phyloP scores from a whole-genome alignment of 2,113 vertebrate genomes.

The Gallinago jamesoni region DNA sequence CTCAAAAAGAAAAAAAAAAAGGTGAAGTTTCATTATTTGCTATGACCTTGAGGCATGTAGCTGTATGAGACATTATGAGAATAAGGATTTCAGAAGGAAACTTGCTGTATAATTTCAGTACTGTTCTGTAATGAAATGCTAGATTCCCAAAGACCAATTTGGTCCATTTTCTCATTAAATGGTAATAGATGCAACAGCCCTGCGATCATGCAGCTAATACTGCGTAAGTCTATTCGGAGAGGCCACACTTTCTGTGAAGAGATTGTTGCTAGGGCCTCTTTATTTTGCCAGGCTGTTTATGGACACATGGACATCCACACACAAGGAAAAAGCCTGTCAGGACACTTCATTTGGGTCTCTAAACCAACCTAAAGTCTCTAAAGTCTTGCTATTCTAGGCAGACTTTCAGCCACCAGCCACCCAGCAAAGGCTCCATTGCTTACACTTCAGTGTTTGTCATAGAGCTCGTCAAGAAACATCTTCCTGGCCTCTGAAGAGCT shows the following conservation, averaged over 20 bases:
- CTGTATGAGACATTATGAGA: background rate
- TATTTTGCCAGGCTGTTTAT: background rate
- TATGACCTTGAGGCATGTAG: background rate
- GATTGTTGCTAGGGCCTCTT: background rate
- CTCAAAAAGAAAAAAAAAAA: background rate
- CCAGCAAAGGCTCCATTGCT: background rate
- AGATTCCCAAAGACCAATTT: background rate
- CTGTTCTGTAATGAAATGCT: background rate
- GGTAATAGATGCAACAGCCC: background rate
- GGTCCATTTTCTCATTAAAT: background rate
- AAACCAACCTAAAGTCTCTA: background rate
- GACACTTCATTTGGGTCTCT: background rate
- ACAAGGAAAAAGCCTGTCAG: background rate
- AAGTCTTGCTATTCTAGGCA: background rate
- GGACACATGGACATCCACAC: background rate
- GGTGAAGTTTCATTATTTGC: background rate
- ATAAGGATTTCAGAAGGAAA: background rate
- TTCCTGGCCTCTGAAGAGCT: background rate
- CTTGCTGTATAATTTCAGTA: background rate
- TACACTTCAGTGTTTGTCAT: background rate
- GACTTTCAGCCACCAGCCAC: background rate
- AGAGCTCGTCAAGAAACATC: background rate
- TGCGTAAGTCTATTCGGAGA: rapidly evolving
- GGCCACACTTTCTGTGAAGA: background rate
- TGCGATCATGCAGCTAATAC: background rate